Percentiles rank a stretch among this genome's conserved stretches.
phyloP scores from a whole-genome alignment of 1,140 invertebrate species.

The Ceratosolen fusciceps region DNA sequence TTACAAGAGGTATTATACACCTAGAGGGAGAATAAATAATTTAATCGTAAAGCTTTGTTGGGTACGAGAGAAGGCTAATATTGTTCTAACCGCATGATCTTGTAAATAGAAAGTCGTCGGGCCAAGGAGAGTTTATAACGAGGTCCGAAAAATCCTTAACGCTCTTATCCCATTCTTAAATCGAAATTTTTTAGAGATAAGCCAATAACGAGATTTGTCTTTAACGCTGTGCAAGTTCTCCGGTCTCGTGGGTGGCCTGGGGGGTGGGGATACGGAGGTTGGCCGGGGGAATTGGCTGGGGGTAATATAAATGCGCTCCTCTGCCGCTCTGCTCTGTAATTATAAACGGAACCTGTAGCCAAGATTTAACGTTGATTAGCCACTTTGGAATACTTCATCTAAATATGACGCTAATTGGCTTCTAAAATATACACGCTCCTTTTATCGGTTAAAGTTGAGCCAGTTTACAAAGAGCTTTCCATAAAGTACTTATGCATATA shows the following conservation, averaged over 20 bases:
- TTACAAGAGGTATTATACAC: not conserved
- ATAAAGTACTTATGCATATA: not conserved
- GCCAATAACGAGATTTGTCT: constrained; percentile 34
- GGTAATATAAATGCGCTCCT: too few relatives aligned
- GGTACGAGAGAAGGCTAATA: not conserved
- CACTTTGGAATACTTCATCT: constrained; percentile 18
- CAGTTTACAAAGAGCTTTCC: not conserved
- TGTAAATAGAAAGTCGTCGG: constrained; percentile 38
- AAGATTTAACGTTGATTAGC: constrained; percentile 37
- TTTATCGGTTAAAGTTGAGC: constrained; percentile 1
- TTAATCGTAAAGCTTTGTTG: constrained; percentile 6
- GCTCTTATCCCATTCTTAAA: constrained; percentile 34
- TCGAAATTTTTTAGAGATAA: constrained; percentile 47
- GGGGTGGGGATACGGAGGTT: constrained; percentile 7
- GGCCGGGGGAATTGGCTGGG: too few relatives aligned
- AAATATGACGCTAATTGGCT: constrained; percentile 31
- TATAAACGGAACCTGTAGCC: constrained; percentile 21
- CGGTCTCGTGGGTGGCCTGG: too few relatives aligned
- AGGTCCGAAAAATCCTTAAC: constrained; percentile 38
- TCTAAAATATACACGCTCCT: not conserved
- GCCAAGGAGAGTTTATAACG: constrained; percentile 26
- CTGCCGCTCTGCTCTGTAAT: too few relatives aligned
- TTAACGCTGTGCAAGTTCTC: not conserved
- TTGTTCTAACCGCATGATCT: not conserved
- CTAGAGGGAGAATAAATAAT: constrained; percentile 9